These are phyloP conservation scores for Hypomecis punctinalis DNA, from an alignment of 2,888 invertebrate genomes.

Conservation along the genomic window DNA sequence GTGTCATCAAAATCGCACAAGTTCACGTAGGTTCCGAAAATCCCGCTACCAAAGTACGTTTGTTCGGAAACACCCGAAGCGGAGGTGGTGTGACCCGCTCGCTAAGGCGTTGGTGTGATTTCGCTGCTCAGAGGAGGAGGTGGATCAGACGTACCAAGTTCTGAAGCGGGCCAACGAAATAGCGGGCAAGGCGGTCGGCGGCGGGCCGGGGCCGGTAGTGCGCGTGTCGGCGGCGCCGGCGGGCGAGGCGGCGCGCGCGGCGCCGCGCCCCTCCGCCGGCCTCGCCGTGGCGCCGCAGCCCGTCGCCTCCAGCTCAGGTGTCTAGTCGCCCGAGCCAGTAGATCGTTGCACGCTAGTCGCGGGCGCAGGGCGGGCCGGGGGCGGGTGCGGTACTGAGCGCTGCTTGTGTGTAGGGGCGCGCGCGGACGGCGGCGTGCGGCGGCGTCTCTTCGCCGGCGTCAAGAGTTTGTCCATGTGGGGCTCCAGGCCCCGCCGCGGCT, in stretches of 20 bases:
- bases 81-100: constrained; percentile 17
- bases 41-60: not conserved
- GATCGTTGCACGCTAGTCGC: constrained; percentile 79
- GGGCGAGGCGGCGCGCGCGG: constrained; percentile 81
- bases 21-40: not conserved
- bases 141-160: constrained; percentile 97
- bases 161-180: constrained; percentile 97
- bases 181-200: constrained; percentile 80
- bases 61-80: constrained; percentile 1
- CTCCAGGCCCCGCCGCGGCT: constrained; percentile 87
- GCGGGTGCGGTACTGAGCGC: constrained; percentile 74
- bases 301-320: too few relatives aligned
- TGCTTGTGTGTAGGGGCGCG: constrained; percentile 83
- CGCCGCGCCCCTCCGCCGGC: constrained; percentile 67
- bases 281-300: constrained; percentile 81
- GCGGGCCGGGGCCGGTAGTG: constrained; percentile 65
- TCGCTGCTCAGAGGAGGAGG: constrained; percentile 87
- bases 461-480: constrained; percentile 92
- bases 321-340: constrained; percentile 73
- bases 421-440: constrained; percentile 88
- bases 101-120: constrained; percentile 62
- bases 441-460: constrained; percentile 92
- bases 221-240: constrained; percentile 63
- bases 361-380: constrained; percentile 69
- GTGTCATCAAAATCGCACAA: not conserved